Conservation (phyloP, 2,113 vertebrate genomes). For the Vireo altiloquus region DNA sequence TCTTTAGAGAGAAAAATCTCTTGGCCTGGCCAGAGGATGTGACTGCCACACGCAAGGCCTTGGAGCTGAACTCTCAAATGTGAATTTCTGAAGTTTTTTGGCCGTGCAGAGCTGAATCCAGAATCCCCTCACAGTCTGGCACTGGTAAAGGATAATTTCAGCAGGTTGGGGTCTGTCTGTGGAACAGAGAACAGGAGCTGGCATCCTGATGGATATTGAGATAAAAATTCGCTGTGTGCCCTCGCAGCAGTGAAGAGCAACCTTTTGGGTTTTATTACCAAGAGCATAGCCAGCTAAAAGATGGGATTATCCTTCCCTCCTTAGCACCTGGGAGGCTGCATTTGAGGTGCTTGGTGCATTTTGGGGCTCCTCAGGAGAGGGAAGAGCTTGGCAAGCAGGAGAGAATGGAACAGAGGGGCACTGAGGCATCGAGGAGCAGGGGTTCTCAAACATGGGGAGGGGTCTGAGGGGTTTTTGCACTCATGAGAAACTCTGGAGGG, state of each 20-base stretch:
- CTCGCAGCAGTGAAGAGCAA: background rate
- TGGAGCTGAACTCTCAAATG: background rate
- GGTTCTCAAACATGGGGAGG: background rate
- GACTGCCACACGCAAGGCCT: background rate
- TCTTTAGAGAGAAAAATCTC: background rate
- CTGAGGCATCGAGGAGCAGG: rapidly evolving
- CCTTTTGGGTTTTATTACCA: background rate
- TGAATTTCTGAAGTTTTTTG: background rate
- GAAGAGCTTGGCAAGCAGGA: background rate
- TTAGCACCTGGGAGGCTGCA: background rate
- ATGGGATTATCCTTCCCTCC: background rate
- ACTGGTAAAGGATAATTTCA: background rate
- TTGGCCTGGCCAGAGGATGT: background rate
- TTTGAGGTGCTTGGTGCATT: background rate
- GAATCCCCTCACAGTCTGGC: background rate
- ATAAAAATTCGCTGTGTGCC: background rate
- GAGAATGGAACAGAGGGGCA: background rate
- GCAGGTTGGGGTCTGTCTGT: background rate
- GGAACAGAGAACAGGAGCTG: background rate
- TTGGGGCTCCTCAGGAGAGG: background rate
- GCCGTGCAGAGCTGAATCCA: background rate
- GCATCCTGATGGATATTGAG: background rate
- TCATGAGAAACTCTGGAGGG: background rate
- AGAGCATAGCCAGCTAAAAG: background rate
- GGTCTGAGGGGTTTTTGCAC: background rate